Percentiles rank a stretch among this genome's conserved stretches.
These are phyloP conservation scores for Peucedramus taeniatus DNA, from an alignment of 2,113 vertebrate species.

Conservation along the genomic window DNA sequence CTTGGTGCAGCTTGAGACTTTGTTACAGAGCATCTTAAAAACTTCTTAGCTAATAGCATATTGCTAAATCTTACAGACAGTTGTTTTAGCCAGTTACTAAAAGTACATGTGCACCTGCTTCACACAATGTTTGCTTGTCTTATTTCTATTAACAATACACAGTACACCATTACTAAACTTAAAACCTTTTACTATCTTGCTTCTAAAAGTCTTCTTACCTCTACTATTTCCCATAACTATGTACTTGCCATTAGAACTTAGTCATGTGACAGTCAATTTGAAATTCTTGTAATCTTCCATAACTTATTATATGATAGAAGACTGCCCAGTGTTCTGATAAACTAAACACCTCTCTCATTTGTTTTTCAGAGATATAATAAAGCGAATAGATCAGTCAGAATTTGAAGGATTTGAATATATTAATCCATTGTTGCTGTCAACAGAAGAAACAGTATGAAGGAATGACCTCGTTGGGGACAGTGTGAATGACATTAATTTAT, in stretches of 20 bases:
- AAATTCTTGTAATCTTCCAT: not conserved
- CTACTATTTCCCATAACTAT: not conserved
- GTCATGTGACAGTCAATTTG: not conserved
- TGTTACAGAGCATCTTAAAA: not conserved
- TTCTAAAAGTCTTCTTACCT: not conserved
- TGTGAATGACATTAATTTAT: conserved; percentile 67
- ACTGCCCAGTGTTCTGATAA: fast-evolving
- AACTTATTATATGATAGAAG: not conserved
- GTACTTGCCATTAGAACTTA: not conserved
- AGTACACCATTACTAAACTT: not conserved
- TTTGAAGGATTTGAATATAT: conserved; percentile 99
- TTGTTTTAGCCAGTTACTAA: not conserved
- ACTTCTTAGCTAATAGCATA: not conserved
- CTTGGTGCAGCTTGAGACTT: not conserved
- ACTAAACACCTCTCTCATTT: not conserved
- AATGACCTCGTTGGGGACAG: conserved; percentile 27
- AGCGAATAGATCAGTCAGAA: conserved; percentile 98
- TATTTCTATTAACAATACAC: not conserved
- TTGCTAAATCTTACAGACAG: not conserved
- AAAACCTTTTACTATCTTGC: not conserved
- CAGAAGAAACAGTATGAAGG: conserved; percentile 94
- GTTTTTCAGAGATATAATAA: conserved; percentile 88
- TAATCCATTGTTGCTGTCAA: conserved; percentile 92
- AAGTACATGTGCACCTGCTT: not conserved
- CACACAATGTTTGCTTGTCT: not conserved